Percentiles rank a stretch among this genome's conserved stretches.
These are phyloP conservation scores for Sebastolobus alascanus DNA, from an alignment of 2,797 vertebrate genomes.

Conservation along the genomic window DNA sequence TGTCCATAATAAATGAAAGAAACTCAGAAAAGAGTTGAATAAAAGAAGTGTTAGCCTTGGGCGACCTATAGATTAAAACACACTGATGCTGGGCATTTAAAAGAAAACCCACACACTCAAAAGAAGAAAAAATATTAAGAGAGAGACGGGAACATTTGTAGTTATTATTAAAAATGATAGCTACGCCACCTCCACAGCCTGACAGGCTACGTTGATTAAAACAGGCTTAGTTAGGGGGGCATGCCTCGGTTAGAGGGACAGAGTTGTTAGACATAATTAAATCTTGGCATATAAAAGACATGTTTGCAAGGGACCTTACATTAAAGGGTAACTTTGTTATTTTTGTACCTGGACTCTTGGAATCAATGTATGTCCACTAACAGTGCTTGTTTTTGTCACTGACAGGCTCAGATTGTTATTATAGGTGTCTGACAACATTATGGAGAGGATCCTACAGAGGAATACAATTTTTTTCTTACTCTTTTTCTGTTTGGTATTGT, in stretches of 20 bases:
- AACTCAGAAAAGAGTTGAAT: not conserved
- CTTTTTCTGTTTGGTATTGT: too few species aligned
- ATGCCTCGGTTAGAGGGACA: not conserved
- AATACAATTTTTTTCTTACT: rapidly evolving
- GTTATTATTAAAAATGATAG: not conserved
- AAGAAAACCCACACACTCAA: not conserved
- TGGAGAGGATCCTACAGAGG: too few species aligned
- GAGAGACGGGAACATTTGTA: not conserved
- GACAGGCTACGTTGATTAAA: not conserved
- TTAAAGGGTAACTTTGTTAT: not conserved
- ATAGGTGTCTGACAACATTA: too few species aligned
- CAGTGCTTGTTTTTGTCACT: too few species aligned
- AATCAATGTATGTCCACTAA: too few species aligned
- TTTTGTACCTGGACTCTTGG: not conserved
- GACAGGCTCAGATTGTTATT: too few species aligned
- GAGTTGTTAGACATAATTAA: not conserved
- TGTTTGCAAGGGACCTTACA: not conserved
- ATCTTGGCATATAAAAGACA: not conserved
- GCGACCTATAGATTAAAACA: not conserved
- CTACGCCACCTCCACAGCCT: not conserved
- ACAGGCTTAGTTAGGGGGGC: not conserved
- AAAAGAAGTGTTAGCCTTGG: not conserved
- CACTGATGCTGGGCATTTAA: not conserved
- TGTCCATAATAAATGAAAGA: not conserved
- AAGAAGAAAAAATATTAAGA: not conserved